These are phyloP conservation scores for Calameuta idolon DNA, from an alignment of 2,888 invertebrate species.

Conservation along the genomic window DNA sequence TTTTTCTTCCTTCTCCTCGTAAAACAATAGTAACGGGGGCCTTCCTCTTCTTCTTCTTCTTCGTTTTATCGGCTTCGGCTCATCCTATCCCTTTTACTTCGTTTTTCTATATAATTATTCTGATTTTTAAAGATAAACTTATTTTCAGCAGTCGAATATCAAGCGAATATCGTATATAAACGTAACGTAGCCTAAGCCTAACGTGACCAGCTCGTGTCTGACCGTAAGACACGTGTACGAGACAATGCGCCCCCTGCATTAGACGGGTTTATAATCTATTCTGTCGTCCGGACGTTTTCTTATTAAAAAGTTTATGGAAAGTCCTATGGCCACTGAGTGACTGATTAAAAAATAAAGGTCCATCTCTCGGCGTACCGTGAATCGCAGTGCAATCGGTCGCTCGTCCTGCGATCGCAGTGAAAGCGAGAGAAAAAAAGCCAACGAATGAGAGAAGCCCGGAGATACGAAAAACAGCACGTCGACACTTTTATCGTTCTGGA, in stretches of 20 bases:
- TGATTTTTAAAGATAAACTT: not conserved
- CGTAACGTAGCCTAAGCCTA: not conserved
- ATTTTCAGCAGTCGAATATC: not conserved
- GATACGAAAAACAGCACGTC: not conserved
- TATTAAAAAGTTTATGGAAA: not conserved
- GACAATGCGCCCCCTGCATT: not conserved
- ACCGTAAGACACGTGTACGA: not conserved
- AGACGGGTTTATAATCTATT: not conserved
- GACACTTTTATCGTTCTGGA: not conserved
- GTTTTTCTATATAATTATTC: not conserved
- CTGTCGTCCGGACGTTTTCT: not conserved
- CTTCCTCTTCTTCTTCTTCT: too few relatives aligned
- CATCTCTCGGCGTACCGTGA: not conserved
- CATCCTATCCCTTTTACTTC: not conserved
- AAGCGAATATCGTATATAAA: not conserved
- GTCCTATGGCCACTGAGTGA: not conserved
- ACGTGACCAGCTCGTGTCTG: not conserved
- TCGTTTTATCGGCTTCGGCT: too few relatives aligned
- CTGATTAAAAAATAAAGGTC: not conserved
- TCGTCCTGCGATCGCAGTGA: not conserved
- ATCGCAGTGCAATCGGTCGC: not conserved
- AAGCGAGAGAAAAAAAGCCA: not conserved
- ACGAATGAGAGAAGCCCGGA: not conserved
- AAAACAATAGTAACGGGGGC: not conserved
- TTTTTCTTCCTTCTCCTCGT: not conserved